phyloP scores from a whole-genome alignment of 2,113 vertebrate species.

The Colius striatus region DNA sequence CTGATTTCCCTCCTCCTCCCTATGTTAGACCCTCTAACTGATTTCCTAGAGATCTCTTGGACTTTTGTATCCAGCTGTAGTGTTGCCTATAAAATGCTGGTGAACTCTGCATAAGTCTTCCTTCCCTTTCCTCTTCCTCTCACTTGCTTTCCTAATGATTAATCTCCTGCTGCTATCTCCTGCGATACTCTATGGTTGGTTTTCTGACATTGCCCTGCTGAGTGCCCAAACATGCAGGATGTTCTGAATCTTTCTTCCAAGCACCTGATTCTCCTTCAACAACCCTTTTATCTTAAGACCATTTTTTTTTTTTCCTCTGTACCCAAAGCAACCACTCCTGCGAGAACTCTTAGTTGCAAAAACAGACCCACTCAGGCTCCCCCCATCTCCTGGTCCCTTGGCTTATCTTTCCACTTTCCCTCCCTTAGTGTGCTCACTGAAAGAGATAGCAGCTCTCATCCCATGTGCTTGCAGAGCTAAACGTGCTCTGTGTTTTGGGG shows the following conservation, averaged over 20 bases:
- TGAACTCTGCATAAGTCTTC: background rate
- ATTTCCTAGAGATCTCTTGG: background rate
- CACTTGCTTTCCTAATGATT: background rate
- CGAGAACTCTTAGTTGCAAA: background rate
- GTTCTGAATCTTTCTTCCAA: background rate
- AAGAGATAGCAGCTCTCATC: background rate
- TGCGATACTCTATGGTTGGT: background rate
- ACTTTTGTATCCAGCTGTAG: background rate
- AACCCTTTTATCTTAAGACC: background rate
- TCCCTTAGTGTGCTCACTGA: background rate
- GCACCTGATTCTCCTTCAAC: background rate
- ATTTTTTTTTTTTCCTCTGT: rapidly evolving
- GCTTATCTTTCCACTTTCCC: background rate
- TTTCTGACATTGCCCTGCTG: background rate
- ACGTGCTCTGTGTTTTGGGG: background rate
- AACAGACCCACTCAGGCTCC: rapidly evolving
- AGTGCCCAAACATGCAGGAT: background rate
- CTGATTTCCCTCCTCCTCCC: background rate
- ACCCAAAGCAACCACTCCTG: background rate
- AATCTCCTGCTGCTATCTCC: background rate
- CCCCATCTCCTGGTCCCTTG: background rate
- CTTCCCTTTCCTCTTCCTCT: background rate
- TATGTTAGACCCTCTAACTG: background rate
- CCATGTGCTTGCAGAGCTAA: background rate
- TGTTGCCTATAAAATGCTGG: background rate